Evolutionary conservation across 2,797 vertebrate genomes (phyloP).

Genomic region (Pseudotriccus pelzelni): DNA sequence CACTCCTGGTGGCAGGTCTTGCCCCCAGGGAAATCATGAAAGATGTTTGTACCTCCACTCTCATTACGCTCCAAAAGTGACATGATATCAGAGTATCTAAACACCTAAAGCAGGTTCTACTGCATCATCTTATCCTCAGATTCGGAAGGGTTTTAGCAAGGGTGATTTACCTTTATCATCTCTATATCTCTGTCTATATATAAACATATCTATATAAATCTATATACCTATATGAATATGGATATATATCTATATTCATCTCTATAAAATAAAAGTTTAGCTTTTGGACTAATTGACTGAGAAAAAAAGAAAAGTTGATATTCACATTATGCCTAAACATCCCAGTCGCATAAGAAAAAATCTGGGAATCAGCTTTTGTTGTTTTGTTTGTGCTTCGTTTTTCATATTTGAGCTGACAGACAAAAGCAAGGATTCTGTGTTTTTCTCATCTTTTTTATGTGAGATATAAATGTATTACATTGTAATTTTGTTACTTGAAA

Average conservation of each 20-base stretch:
- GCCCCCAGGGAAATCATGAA: not conserved
- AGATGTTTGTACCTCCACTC: not conserved
- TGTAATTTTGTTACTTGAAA: not conserved
- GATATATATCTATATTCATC: not conserved
- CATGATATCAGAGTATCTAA: not conserved
- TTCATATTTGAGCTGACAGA: not conserved
- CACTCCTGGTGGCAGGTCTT: not conserved
- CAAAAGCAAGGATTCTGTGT: not conserved
- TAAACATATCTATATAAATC: not conserved
- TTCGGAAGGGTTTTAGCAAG: not conserved
- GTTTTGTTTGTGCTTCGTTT: not conserved
- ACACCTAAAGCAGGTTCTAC: not conserved
- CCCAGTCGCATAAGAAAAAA: not conserved
- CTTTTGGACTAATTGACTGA: accelerated
- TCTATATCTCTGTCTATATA: not conserved
- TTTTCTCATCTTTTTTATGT: not conserved
- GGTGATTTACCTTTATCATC: no score
- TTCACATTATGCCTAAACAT: not conserved
- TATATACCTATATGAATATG: not conserved
- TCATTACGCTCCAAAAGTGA: not conserved
- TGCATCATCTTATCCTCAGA: not conserved
- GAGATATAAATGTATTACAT: not conserved
- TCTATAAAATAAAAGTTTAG: not conserved
- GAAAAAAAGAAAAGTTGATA: not conserved
- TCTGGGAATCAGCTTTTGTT: not conserved